Evolutionary conservation across 1,140 invertebrate genomes (phyloP).

Genomic region (Whitmania pigra): DNA sequence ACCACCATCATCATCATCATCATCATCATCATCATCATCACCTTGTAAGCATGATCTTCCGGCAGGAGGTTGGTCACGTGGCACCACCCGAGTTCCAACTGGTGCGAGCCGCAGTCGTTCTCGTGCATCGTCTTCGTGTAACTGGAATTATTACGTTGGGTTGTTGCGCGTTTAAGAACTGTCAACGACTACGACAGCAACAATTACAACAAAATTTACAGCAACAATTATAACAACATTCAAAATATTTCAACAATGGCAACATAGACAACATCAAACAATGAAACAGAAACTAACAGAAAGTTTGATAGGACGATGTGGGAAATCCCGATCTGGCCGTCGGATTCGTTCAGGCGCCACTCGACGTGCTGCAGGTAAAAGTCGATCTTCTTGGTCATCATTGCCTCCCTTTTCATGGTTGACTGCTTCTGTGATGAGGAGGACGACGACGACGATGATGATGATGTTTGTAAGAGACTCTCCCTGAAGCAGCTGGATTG

Average conservation of each 20-base stretch:
- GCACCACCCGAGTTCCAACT: constrained; percentile 89
- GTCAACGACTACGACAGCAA: not conserved
- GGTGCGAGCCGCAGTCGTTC: constrained; percentile 91
- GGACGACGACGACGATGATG: constrained; percentile 4
- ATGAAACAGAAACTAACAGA: constrained; percentile 47
- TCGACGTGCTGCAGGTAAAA: constrained; percentile 98
- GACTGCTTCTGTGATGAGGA: not conserved
- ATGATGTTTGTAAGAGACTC: constrained; percentile 50
- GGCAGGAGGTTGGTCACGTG: constrained; percentile 86
- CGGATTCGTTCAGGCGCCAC: constrained; percentile 89
- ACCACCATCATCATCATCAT: too few species aligned
- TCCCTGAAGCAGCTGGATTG: constrained; percentile 62
- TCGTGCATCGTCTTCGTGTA: constrained; percentile 92
- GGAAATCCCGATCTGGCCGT: constrained; percentile 90
- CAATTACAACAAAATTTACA: not conserved
- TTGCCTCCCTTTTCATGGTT: constrained; percentile 27
- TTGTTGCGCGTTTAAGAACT: not conserved
- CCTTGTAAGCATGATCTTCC: constrained; percentile 55
- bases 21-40: constrained; percentile 23
- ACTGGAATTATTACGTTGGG: constrained; percentile 41
- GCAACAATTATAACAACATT: not conserved
- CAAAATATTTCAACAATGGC: not conserved
- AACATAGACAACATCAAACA: constrained; percentile 1
- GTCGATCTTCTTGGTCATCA: constrained; percentile 76
- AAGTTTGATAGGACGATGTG: constrained; percentile 91